Percentiles rank a stretch among this genome's conserved stretches.
These are phyloP conservation scores for Drosophila pseudoobscura DNA, from an alignment of 1,140 invertebrate genomes.

Conservation along the genomic window DNA sequence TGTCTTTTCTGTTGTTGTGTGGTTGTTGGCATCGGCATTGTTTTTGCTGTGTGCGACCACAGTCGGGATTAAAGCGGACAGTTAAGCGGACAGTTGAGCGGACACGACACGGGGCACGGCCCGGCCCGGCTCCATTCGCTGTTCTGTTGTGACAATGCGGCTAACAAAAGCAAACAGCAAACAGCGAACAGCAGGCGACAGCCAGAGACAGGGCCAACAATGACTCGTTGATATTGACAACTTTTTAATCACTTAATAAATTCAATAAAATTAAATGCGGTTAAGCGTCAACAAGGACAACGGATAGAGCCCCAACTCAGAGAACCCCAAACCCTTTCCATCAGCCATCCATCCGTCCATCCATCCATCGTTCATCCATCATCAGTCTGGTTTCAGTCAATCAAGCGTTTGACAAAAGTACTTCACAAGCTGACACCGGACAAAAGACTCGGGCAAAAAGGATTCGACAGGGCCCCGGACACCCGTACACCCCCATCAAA, in stretches of 20 bases:
- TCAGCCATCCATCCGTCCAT: slow-evolving; percentile 5
- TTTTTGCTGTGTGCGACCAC: slow-evolving; percentile 56
- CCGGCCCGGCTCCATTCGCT: slow-evolving; percentile 8
- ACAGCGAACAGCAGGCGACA: slow-evolving; percentile 16
- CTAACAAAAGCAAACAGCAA: slow-evolving; percentile 66
- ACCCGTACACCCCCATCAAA: neutral
- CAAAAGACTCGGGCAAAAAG: slow-evolving; percentile 58
- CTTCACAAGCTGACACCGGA: slow-evolving; percentile 57
- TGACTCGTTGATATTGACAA: slow-evolving; percentile 80
- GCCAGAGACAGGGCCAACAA: slow-evolving; percentile 28
- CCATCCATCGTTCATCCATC: slow-evolving; percentile 9
- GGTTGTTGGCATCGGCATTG: slow-evolving; percentile 19
- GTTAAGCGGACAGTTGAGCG: slow-evolving; percentile 50
- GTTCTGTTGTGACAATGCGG: slow-evolving; percentile 65
- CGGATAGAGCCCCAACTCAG: slow-evolving; percentile 13
- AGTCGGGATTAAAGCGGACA: slow-evolving; percentile 80
- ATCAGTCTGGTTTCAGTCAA: slow-evolving; percentile 44
- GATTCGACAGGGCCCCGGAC: slow-evolving; percentile 20
- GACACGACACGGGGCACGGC: slow-evolving; percentile 7
- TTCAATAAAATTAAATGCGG: slow-evolving; percentile 83
- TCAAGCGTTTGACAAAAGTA: slow-evolving; percentile 60
- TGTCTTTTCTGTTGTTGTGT: slow-evolving; percentile 14
- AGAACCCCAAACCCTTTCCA: neutral
- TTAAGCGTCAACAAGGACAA: slow-evolving; percentile 69
- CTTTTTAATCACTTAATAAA: slow-evolving; percentile 83